phyloP scores from a whole-genome alignment of 2,797 vertebrate genomes.

The Chiloscyllium punctatum region DNA sequence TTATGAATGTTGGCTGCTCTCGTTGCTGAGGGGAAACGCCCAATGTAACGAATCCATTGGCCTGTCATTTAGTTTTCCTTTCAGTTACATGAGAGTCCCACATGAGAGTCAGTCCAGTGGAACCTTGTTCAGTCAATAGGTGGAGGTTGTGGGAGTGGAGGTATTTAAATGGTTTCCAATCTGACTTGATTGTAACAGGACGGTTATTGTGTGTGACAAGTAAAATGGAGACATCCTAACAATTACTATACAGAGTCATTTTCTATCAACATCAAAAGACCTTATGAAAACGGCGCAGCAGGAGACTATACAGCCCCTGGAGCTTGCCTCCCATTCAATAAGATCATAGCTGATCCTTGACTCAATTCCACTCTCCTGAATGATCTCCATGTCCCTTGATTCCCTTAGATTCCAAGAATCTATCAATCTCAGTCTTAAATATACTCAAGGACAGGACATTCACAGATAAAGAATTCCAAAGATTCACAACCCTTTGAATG shows the following conservation, averaged over 20 bases:
- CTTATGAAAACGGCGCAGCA: background rate
- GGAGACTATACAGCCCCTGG: background rate
- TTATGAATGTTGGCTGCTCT: slow-evolving; percentile 51
- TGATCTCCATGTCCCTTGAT: background rate
- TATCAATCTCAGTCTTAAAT: background rate
- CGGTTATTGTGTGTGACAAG: background rate
- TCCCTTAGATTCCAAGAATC: background rate
- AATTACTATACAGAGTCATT: too few relatives aligned
- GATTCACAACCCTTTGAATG: background rate
- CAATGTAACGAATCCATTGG: background rate
- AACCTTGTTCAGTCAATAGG: background rate
- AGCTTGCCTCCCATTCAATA: background rate
- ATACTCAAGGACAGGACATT: background rate
- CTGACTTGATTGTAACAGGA: background rate
- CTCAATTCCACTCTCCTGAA: background rate
- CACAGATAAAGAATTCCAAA: background rate
- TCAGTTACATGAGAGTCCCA: background rate
- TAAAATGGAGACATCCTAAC: background rate
- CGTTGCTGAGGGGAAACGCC: slow-evolving; percentile 51
- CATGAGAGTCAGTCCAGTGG: background rate
- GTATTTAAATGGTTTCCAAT: background rate
- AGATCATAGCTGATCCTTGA: background rate
- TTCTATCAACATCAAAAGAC: background rate
- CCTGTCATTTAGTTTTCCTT: background rate
- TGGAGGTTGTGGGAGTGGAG: background rate